These are phyloP conservation scores for Apoderus coryli DNA, from an alignment of 2,888 invertebrate species.

Conservation along the genomic window DNA sequence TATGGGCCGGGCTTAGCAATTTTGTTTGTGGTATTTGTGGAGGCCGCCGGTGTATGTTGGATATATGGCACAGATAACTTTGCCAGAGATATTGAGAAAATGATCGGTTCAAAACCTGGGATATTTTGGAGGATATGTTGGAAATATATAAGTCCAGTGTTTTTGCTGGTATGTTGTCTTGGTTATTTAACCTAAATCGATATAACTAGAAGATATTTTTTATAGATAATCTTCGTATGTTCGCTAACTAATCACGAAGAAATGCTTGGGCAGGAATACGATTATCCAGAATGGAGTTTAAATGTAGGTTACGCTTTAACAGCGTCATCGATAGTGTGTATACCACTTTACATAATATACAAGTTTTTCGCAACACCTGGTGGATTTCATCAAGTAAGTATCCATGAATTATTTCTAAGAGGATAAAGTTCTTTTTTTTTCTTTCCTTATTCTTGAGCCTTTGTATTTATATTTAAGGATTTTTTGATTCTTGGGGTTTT, in stretches of 20 bases:
- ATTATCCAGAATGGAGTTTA: constrained; percentile 70
- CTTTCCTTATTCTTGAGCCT: too few relatives aligned
- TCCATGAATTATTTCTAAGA: too few relatives aligned
- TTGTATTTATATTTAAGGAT: too few relatives aligned
- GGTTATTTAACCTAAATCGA: neutral
- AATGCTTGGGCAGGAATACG: constrained; percentile 58
- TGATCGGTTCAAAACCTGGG: constrained; percentile 68
- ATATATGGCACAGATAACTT: constrained; percentile 75
- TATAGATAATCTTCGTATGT: constrained; percentile 68
- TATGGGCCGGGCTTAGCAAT: constrained; percentile 81
- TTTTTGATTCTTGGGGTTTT: too few relatives aligned
- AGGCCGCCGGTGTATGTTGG: constrained; percentile 82
- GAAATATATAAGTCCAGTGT: constrained; percentile 76
- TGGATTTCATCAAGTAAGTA: constrained; percentile 34
- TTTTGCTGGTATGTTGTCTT: constrained; percentile 47
- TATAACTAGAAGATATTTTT: neutral
- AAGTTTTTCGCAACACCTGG: constrained; percentile 59
- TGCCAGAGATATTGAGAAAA: constrained; percentile 64
- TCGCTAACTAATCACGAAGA: constrained; percentile 69
- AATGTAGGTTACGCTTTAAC: constrained; percentile 71
- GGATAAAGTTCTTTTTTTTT: too few relatives aligned
- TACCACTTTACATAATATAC: constrained; percentile 72
- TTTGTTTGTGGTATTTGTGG: constrained; percentile 81
- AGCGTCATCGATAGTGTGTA: constrained; percentile 70
- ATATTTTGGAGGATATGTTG: constrained; percentile 73